Evolutionary conservation across 2,113 vertebrate species (phyloP), one percentile per base, ranked within the genome.

Genomic region (Orientallactaga bullata): DNA sequence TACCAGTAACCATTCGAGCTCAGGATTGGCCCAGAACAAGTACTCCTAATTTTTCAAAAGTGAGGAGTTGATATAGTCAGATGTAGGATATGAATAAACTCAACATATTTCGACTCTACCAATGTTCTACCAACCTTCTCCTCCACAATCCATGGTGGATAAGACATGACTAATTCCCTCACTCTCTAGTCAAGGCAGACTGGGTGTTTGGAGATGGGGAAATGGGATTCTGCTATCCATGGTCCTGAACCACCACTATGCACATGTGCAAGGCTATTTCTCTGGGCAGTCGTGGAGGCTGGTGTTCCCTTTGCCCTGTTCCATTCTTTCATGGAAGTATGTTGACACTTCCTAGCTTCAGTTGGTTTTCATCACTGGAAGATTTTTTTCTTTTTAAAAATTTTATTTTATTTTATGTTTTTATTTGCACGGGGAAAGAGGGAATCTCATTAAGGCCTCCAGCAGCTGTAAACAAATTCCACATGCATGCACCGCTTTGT

Each of bases 331-430:
- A 3, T 83, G 32, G 60, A 79, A 84, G 21, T 77, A 39, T 47
- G 60, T 86, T 76, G 63, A 76, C 47, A 51, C 21, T 47, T 72
- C 30, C 66, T 73, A 69, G 30, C 86, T 91, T 21, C 82, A 76
- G 4, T 18, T 61, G 21, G n/a, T 74, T 11, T 92, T 91, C 51
- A 58, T 84, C 55, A 77, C 3, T 16, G 37, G 32, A 20, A 73
- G 23, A 39, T 58, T 82, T 51, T 47, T 5, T 55, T 13, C 15
- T 55, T 55, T 47, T 47, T n/a, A n/a, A n/a, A n/a, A n/a, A n/a
- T n/a, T n/a, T n/a, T n/a, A n/a, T n/a, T n/a, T n/a, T n/a, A n/a
- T n/a, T n/a, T n/a, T n/a, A n/a, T n/a, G n/a, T n/a, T n/a, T n/a
- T 47, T 47, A 47, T 47, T 47, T 47, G 42, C 42, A 47, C 5